Conservation (phyloP, 2,797 vertebrate species). For the Ctenochaetus hawaiiensis region DNA sequence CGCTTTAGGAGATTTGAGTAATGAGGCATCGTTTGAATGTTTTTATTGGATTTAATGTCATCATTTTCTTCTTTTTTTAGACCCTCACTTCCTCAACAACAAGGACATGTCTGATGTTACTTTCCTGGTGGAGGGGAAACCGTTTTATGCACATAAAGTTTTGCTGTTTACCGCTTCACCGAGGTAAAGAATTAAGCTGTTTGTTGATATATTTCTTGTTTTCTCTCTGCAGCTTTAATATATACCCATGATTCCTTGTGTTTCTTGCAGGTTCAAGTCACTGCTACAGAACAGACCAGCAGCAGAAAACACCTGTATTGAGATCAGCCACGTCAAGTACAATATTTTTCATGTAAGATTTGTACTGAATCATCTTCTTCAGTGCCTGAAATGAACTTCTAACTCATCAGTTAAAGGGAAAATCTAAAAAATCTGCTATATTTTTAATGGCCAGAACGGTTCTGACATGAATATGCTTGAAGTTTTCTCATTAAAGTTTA, state of each 20-base stretch:
- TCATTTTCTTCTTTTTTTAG: conserved; percentile 58
- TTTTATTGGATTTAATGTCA: conserved; percentile 17
- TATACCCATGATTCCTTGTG: neutral
- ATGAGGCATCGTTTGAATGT: conserved; percentile 1
- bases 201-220: neutral
- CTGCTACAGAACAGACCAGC: conserved; percentile 95
- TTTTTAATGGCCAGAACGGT: no score
- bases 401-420: no score
- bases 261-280: conserved; percentile 92
- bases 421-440: no score
- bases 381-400: no score
- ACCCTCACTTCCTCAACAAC: conserved; percentile 88
- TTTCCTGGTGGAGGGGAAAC: conserved; percentile 89
- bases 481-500: no score
- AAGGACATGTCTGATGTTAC: conserved; percentile 89
- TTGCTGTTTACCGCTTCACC: conserved; percentile 86
- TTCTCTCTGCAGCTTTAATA: neutral
- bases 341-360: conserved; percentile 79
- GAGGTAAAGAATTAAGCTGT: conserved; percentile 66
- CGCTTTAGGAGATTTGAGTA: conserved; percentile 6
- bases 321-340: conserved; percentile 99
- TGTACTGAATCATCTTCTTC: neutral
- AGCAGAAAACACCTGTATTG: conserved; percentile 96
- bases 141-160: conserved; percentile 89
- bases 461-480: no score